Evolutionary conservation across 2,888 invertebrate genomes (phyloP).

Genomic region (Sinopyrophorus schimmeli): DNA sequence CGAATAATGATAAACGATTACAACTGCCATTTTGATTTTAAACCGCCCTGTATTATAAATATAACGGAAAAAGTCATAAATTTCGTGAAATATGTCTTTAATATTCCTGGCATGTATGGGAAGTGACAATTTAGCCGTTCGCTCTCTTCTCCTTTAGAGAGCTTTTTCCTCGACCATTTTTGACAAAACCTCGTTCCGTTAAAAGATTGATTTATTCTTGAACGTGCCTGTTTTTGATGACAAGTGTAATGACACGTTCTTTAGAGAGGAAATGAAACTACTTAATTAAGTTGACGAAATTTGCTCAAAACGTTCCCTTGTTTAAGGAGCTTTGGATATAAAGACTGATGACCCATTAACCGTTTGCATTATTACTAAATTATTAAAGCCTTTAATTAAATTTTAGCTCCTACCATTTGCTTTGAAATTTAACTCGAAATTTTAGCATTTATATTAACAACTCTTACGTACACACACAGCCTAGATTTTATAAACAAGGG

Average conservation of each 20-base stretch:
- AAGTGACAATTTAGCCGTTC: slow-evolving; percentile 33
- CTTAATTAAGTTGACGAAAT: slow-evolving; percentile 38
- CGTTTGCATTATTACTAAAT: slow-evolving; percentile 21
- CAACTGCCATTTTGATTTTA: too few species aligned
- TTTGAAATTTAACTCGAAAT: slow-evolving; percentile 3
- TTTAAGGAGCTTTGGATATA: slow-evolving; percentile 24
- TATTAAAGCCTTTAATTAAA: slow-evolving; percentile 26
- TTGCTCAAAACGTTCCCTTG: slow-evolving; percentile 26
- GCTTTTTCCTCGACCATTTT: slow-evolving; percentile 30
- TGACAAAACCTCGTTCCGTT: slow-evolving; percentile 33
- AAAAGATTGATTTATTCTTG: slow-evolving; percentile 33
- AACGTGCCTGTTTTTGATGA: slow-evolving; percentile 33
- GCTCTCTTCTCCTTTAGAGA: slow-evolving; percentile 29
- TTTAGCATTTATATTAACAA: too few species aligned
- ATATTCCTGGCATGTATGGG: slow-evolving; percentile 29
- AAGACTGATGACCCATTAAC: slow-evolving; percentile 22
- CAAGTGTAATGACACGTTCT: slow-evolving; percentile 36
- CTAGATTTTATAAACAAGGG: too few species aligned
- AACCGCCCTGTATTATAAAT: slow-evolving; percentile 18
- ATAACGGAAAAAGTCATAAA: slow-evolving; percentile 24
- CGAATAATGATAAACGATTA: too few species aligned
- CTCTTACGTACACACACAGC: too few species aligned
- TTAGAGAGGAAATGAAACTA: slow-evolving; percentile 34
- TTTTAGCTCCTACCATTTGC: slow-evolving; percentile 1
- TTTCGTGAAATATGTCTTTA: slow-evolving; percentile 26